A percentile compares a stretch with the other conserved stretches of the same genome.
Evolutionary conservation across 2,797 vertebrate species (phyloP).

Genomic region (Rhyacichthys aspro): DNA sequence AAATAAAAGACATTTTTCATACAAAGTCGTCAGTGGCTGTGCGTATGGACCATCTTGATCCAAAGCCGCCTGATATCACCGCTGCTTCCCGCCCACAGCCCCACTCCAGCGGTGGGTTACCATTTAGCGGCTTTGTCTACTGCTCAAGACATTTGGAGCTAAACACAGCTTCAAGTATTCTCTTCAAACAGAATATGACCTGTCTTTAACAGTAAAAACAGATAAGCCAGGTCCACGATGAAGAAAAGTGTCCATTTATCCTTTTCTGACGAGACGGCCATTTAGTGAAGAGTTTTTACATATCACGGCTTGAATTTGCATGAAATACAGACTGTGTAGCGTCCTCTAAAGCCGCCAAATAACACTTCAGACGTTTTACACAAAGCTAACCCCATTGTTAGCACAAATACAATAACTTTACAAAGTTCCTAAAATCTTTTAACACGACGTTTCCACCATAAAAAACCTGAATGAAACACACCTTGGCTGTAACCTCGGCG

Average conservation of each 20-base stretch:
- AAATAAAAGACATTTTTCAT: neutral
- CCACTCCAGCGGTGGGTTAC: slow-evolving; percentile 51
- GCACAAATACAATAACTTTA: slow-evolving; percentile 29
- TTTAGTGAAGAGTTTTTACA: slow-evolving; percentile 9
- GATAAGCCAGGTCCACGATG: neutral
- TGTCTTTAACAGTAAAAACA: too few species aligned
- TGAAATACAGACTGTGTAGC: slow-evolving; percentile 10
- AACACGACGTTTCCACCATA: slow-evolving; percentile 21
- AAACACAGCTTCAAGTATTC: slow-evolving; percentile 13
- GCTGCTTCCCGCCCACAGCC: slow-evolving; percentile 76
- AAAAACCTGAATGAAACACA: slow-evolving; percentile 62
- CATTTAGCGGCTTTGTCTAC: slow-evolving; percentile 69
- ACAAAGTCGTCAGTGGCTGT: neutral
- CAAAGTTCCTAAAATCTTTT: slow-evolving; percentile 56
- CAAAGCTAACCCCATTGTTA: too few species aligned
- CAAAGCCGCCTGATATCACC: slow-evolving; percentile 16
- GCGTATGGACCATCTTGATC: slow-evolving; percentile 5
- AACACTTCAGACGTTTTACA: neutral
- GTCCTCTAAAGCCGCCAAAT: neutral
- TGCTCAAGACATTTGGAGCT: slow-evolving; percentile 16
- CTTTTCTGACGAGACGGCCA: neutral
- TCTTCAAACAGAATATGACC: too few species aligned
- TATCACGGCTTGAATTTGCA: slow-evolving; percentile 36
- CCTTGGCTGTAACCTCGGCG: slow-evolving; percentile 83
- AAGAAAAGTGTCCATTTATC: too few species aligned